phyloP scores from a whole-genome alignment of 1,140 invertebrate species.

The Drosophila oshimai region DNA sequence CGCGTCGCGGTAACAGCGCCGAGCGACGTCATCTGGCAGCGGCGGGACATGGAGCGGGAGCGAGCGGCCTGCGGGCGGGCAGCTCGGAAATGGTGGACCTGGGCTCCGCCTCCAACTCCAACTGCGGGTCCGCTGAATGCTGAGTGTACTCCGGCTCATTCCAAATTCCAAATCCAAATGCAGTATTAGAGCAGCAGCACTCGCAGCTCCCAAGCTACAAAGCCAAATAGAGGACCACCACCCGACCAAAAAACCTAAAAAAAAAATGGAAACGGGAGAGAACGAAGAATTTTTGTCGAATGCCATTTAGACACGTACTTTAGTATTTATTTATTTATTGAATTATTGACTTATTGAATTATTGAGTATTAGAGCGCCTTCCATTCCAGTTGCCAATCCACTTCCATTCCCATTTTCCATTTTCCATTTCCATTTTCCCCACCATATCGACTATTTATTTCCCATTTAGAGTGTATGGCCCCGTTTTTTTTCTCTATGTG shows the following conservation, averaged over 20 bases:
- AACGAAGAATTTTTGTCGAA: conserved; percentile 68
- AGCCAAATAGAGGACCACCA: conserved; percentile 12
- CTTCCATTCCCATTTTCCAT: neutral
- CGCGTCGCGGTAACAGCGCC: conserved; percentile 9
- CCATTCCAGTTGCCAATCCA: conserved; percentile 3
- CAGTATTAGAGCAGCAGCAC: conserved; percentile 1
- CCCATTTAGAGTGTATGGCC: conserved; percentile 3
- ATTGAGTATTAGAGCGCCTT: conserved; percentile 7
- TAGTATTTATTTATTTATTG: conserved; percentile 54
- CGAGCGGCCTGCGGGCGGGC: neutral
- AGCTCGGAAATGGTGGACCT: conserved; percentile 33
- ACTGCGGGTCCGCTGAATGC: conserved; percentile 15
- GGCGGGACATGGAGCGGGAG: neutral
- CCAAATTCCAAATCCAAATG: no score
- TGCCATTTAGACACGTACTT: conserved; percentile 67
- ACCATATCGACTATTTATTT: conserved; percentile 27
- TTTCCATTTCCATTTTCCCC: neutral
- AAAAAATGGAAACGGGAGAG: neutral
- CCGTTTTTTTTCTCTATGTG: conserved; percentile 12
- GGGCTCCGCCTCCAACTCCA: conserved; percentile 1
- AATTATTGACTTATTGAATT: conserved; percentile 5
- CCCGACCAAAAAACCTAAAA: conserved; percentile 5
- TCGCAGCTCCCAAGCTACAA: neutral
- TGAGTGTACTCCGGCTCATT: no score
- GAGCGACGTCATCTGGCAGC: conserved; percentile 13